These are phyloP conservation scores for Nematolebias whitei DNA, from an alignment of 2,113 vertebrate species.

Conservation along the genomic window DNA sequence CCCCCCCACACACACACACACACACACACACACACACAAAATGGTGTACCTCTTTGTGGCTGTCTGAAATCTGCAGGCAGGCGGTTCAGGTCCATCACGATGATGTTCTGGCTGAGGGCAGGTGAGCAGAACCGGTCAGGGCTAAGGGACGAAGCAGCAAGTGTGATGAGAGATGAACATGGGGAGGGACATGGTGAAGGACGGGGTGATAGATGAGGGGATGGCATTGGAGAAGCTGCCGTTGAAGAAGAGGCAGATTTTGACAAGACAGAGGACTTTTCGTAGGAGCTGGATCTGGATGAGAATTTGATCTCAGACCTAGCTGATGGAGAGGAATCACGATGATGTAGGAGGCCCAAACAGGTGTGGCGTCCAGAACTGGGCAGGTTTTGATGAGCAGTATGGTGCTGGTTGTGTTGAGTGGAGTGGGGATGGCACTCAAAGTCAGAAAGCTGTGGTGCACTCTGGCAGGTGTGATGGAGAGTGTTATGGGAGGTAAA, in stretches of 20 bases:
- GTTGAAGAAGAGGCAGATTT: constrained; percentile 54
- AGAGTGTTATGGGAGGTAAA: constrained; percentile 52
- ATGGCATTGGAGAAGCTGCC: constrained; percentile 58
- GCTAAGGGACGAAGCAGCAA: constrained; percentile 55
- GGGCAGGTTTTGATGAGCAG: constrained; percentile 9
- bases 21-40: neutral
- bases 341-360: constrained; percentile 44
- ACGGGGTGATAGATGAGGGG: constrained; percentile 61
- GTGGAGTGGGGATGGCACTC: constrained; percentile 19
- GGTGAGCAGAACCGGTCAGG: constrained; percentile 64
- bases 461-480: constrained; percentile 57
- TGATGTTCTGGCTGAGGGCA: constrained; percentile 78
- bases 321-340: constrained; percentile 19
- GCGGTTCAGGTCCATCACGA: constrained; percentile 85
- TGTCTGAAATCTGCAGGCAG: constrained; percentile 87
- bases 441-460: constrained; percentile 34
- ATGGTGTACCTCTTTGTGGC: constrained; percentile 84
- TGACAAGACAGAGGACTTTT: constrained; percentile 57
- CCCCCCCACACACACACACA: neutral
- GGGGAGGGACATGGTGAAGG: constrained; percentile 71
- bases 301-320: constrained; percentile 48
- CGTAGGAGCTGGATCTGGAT: constrained; percentile 58
- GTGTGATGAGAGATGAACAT: constrained; percentile 62
- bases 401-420: constrained; percentile 21
- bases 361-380: constrained; percentile 57